phyloP scores from a whole-genome alignment of 2,888 invertebrate genomes.

The Agriopis marginaria region DNA sequence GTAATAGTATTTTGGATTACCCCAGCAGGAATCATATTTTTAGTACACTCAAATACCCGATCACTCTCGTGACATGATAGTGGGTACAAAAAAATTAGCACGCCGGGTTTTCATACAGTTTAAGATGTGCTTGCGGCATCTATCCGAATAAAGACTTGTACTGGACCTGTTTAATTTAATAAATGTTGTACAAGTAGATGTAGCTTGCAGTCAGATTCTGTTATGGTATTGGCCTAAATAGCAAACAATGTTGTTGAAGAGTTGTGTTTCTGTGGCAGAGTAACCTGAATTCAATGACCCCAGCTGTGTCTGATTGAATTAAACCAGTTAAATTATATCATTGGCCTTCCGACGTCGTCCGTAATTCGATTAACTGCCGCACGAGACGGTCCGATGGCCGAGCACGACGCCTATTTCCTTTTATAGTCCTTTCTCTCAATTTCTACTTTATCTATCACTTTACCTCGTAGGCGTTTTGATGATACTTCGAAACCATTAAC shows the following conservation, averaged over 20 bases:
- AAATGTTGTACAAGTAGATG: constrained; percentile 18
- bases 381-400: constrained; percentile 64
- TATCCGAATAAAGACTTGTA: not conserved
- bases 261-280: constrained; percentile 59
- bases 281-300: constrained; percentile 79
- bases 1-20: too few relatives aligned
- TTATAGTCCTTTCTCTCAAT: constrained; percentile 54
- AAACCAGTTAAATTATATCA: constrained; percentile 84
- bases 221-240: constrained; percentile 61
- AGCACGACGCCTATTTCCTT: constrained; percentile 59
- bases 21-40: too few relatives aligned
- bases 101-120: too few relatives aligned
- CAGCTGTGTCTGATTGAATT: constrained; percentile 79
- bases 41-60: too few relatives aligned
- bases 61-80: too few relatives aligned
- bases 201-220: constrained; percentile 22
- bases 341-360: constrained; percentile 71
- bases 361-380: constrained; percentile 77
- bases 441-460: constrained; percentile 48
- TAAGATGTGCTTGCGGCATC: not conserved
- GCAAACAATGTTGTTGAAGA: constrained; percentile 57
- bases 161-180: constrained; percentile 30
- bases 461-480: constrained; percentile 44
- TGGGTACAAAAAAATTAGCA: too few relatives aligned
- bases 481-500: constrained; percentile 34